Base-by-base conservation (phyloP, 2,113 vertebrate genomes). In the Lepisosteus osseus region DNA sequence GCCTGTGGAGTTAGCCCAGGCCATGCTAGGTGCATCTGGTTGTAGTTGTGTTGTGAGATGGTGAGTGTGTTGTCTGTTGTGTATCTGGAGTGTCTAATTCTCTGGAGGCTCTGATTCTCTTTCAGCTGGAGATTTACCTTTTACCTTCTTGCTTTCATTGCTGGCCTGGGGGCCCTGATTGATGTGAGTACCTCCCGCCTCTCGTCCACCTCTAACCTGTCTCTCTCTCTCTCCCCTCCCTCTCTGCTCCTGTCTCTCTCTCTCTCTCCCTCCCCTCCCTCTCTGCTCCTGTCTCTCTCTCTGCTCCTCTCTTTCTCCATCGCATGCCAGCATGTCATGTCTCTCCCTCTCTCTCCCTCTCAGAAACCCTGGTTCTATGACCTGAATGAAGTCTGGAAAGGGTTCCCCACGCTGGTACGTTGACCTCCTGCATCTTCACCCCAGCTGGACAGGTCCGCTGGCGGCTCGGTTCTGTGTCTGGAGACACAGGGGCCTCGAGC, bases 331-430 rank as follows among this genome's bases (percentile, higher is more conserved):
- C 29, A 29, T 1, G 29, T 29, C 29, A 29, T 29, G 29, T 85
- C 3, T 77, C 68, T 68, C 40, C 13, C n/a, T 42, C 57, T 59
- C n/a, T 15, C 42, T 54, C 66, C 73, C 77, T 14, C 42, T 29
- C 74, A 99, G 96, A 98, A 99, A 86, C 96, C 96, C 7, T 99
- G 97, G 97, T 92, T 99, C 75, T 97, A 96, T 54, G 93, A 99
- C 77, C 74, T 97, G 56, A 88, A 88, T 79, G 90, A 94, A 86
- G 95, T 97, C 79, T 98, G 96, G 96, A 86, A 93, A 70, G 95
- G 94, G 7, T 99, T 98, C 72, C 97, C 97, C 68, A 87, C 94
- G 55, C 92, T 98, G 93, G 96, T 99, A 90, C 3, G 87, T 84
- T 64, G 13, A 66, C 9, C 8, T 68, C 56, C 65, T 7, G 15